Base-by-base conservation (phyloP, 1,140 invertebrate species). In the Orchestia grillus region DNA sequence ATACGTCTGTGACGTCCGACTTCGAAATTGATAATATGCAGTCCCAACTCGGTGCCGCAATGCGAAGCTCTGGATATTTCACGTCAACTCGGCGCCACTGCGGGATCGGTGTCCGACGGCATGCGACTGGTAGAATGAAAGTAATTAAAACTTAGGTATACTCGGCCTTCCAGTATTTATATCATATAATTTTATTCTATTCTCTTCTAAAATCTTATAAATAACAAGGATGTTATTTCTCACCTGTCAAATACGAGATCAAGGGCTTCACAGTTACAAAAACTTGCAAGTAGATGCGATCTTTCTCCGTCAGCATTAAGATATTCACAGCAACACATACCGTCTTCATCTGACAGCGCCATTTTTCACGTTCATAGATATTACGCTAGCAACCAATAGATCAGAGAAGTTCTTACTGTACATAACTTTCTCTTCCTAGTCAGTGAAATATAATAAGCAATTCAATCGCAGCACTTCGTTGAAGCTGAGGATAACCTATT, bases 281-380 rank as follows among this genome's bases (percentile, higher is more conserved):
- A 90, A 45, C 57, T 44, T 19, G 96, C 77, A 11, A 96, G 88
- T 36, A 96, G 40, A 57, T 96, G 96, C 6, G 96, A 44, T 40
- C 96, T 43, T 44, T 96, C 96, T 36, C 96, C 96, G 53, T 96
- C 90, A 91, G 62, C 45, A 57, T 91, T 91, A 42, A 96, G 4
- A 53, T 96, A 96, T 42, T 96, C 96, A 57, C 96, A 96, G 96
- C 96, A 96, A 43, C 96, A 96, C 87, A 96, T 41, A 16, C 87
- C 87, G 8, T 90, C 87, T 28, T 96, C 96, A 44, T 44, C 42
- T 94, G 44, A 19, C 0, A 4, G 92, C 8, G 92, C 44, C 92
- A 94, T 94, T 19, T 42, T 44, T 40, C 43, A 40, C 11, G 36
- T 40, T 87, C 87, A 36, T 41, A 41, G 88, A 41, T 15, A 77